Base-by-base conservation (phyloP, 64 coral and sea anemone genomes). In the Acropora tenuis region DNA sequence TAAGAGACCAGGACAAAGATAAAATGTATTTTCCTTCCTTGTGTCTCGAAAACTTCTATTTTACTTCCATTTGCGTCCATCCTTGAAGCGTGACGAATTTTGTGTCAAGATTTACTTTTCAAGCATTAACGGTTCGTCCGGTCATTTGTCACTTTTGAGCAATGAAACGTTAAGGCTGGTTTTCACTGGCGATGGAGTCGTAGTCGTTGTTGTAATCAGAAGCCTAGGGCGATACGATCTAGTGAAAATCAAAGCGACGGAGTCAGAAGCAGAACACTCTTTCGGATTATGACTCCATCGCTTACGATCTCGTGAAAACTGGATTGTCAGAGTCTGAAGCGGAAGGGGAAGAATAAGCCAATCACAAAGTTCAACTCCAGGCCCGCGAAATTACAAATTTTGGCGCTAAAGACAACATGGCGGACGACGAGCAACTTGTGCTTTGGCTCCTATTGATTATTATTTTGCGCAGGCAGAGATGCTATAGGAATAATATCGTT, bases 401-500 rank as follows among this genome's bases (percentile, higher is more conserved):
- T 80, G 78, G 78, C 78, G n/a, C 78, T n/a, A 19, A 80, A 80
- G 78, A 80, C 17, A 80, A 80, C 78, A 80, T 80, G 78, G 78
- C 78, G 1, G 78, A 80, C 78, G 73, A 80, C 57, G 78, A 80
- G 50, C 18, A 82, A 65, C 55, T 65, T 71, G 43, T 78, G 58
- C 78, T 74, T 82, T 80, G 61, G 88, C 40, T 66, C 41, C 59
- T 90, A 82, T 18, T 78, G 63, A 66, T 80, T 43, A 69, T 80
- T 90, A 90, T 79, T 69, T 90, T 79, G 78, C 77, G 78, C 17
- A 69, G 77, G 89, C 77, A 50, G n/a, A 75, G 61, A 69, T 50
- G 59, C 7, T 60, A 41, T 41, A 71, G 58, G 68, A 90, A 53
- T 80, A 43, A 50, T 1, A 42, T 65, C 13, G 77, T 79, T 48